Evolutionary conservation across 1,140 invertebrate genomes (phyloP).

Genomic region (Neoseiulus cucumeris): DNA sequence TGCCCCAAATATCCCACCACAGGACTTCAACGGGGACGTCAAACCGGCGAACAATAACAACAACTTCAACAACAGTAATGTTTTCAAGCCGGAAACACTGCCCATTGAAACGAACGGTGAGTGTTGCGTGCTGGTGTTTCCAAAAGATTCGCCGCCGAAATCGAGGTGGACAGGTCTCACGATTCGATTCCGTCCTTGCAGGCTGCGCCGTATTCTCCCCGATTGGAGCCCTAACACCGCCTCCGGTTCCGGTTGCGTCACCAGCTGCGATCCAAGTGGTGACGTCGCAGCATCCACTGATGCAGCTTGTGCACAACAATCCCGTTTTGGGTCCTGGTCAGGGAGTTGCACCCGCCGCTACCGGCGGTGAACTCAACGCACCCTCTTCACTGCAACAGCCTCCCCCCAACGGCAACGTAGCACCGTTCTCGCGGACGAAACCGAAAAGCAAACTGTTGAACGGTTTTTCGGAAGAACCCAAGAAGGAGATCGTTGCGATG

Average conservation of each 20-base stretch:
- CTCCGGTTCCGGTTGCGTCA: background rate
- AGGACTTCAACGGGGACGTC: constrained; percentile 7
- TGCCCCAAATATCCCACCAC: constrained; percentile 9
- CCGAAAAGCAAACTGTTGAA: constrained; percentile 3
- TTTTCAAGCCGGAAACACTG: constrained; percentile 11
- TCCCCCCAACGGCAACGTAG: background rate
- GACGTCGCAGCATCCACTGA: background rate
- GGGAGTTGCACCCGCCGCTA: background rate
- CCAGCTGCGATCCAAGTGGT: background rate
- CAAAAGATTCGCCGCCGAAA: no score
- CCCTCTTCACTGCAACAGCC: background rate
- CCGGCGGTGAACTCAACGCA: background rate
- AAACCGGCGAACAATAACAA: background rate
- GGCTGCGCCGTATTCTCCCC: no score
- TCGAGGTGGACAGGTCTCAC: no score
- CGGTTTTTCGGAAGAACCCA: background rate
- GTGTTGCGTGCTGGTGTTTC: background rate
- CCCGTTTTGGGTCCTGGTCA: background rate
- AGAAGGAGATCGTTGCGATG: background rate
- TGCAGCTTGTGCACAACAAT: background rate
- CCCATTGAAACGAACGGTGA: background rate
- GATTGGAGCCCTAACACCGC: no score
- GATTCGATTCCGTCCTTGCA: no score
- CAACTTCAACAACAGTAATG: constrained; percentile 13
- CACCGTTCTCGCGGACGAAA: background rate